Base-by-base conservation (phyloP, 2,113 vertebrate genomes). In the Ameiurus melas region DNA sequence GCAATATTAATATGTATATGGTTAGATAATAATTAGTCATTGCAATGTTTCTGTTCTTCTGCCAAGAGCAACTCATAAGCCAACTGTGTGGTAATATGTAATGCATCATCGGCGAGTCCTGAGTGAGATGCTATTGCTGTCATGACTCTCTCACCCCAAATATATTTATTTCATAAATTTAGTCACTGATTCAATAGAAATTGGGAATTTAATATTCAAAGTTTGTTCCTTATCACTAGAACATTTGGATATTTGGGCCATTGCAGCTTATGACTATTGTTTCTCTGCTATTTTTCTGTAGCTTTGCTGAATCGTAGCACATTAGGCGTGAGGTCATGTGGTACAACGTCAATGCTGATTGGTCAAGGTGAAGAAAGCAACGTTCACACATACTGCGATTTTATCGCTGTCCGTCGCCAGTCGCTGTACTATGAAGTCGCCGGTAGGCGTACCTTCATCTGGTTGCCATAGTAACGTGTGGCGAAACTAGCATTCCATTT, bases 261-360 rank as follows among this genome's bases (percentile, higher is more conserved):
- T n/a, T 1, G 0, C 66, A 5, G 5, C 4, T 70, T 5, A 0
- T 33, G 4, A 22, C 5, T 0, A 17, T 39, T 43, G 36, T 22
- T 39, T 75, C n/a, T 17, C 14, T 6, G 3, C 25, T 70, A 6
- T 17, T 70, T 33, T 70, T 17, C 16, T 70, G 1, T 33, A 36
- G 16, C 30, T 70, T 22, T 12, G 12, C 64, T 0, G 8, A 33
- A 20, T 43, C 0, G 7, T 10, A 43, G 19, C 16, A 70, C 1
- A 5, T 36, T 19, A 70, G 30, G 2, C 13, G 4, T 39, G 19
- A 73, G 70, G 36, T 39, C 33, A 39, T 22, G 33, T 39, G 36
- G 16, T 43, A 22, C 30, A 22, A 17, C 0, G 68, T 70, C 14
- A 17, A 12, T 64, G 64, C 17, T 71, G 17, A 1, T 71, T 19